A percentile compares a stretch with the other conserved stretches of the same genome.
Evolutionary conservation across 1,140 invertebrate species (phyloP).

Genomic region (Drosophila mayri): DNA sequence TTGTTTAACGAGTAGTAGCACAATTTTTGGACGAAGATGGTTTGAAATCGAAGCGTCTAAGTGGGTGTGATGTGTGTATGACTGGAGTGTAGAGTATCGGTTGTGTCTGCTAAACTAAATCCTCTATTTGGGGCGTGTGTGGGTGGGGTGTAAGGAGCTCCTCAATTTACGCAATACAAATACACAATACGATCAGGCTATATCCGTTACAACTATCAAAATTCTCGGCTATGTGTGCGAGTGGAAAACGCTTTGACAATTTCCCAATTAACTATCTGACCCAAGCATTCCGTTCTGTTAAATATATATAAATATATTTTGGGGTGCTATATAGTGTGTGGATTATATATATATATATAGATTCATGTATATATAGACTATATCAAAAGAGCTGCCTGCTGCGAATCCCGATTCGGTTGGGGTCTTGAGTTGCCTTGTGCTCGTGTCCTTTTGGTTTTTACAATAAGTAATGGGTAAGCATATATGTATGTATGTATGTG

Average conservation of each 20-base stretch:
- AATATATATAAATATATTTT: conserved; percentile 48
- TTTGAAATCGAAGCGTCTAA: conserved; percentile 79
- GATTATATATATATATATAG: conserved; percentile 31
- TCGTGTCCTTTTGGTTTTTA: conserved; percentile 31
- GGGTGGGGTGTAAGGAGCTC: conserved; percentile 12
- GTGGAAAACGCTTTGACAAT: conserved; percentile 45
- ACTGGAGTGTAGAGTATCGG: not conserved
- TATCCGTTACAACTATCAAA: conserved; percentile 48
- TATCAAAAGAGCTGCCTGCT: conserved; percentile 54
- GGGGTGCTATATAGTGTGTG: conserved; percentile 47
- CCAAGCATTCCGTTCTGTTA: conserved; percentile 9
- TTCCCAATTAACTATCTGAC: conserved; percentile 7
- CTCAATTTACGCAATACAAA: conserved; percentile 39
- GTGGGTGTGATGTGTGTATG: conserved; percentile 17
- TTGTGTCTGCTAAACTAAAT: conserved; percentile 42
- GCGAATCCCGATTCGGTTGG: conserved; percentile 23
- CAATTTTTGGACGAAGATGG: conserved; percentile 82
- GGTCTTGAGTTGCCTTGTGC: conserved; percentile 16
- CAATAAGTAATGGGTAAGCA: conserved; percentile 34
- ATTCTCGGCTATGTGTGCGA: conserved; percentile 51
- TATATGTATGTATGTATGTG: conserved; percentile 4
- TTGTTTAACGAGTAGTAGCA: conserved; percentile 80
- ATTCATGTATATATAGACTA: conserved; percentile 40
- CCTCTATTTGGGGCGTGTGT: conserved; percentile 29
- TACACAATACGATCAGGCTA: conserved; percentile 41